Evolutionary conservation across 92 coral and sea anemone genomes (phyloP), one percentile per base, ranked within the genome.

Genomic region (Porites divaricata): DNA sequence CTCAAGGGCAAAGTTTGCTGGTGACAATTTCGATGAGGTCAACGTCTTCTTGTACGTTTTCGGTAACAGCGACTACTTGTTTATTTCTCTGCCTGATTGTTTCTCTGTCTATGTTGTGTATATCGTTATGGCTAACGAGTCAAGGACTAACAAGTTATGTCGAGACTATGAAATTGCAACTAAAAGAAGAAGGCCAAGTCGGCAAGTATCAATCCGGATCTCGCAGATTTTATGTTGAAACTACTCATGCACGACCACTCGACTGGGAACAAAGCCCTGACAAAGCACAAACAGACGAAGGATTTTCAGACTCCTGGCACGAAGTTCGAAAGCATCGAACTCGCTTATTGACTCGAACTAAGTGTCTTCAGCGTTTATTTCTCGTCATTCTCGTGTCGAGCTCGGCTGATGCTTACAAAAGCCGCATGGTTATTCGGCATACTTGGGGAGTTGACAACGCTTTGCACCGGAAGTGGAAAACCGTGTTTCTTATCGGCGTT

Each of bases 381-480:
- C 81, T 87, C 8, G 70, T 87, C 10, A 74, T 87, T 21, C 35
- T 87, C 21, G 90, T 87, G 24, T 74, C 90, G 25, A 87, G 90
- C 68, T 75, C 69, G 1, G 74, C 80, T 21, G 74, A 72, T 12
- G 83, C 83, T 26, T 16, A 80, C 23, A 68, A 80, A 49, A 73
- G 74, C 12, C 81, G 90, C 50, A 81, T 87, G 79, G 77, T 50
- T 25, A 87, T 87, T 56, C 76, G 90, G 3, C 75, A 77, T 63
- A 80, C 90, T 0, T 87, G 90, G 90, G 90, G 90, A 45, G 75
- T 79, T 15, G 86, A 87, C 22, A 83, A 81, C 68, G 86, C 86
- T 28, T 45, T 87, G 63, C 79, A 73, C n/a, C 67, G 81, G 65
- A 81, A 81, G 17, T 87, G 90, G 90, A 81, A 77, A 65, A 87